Conservation (phyloP, 2,888 invertebrate genomes). For the Hecatera dysodea region DNA sequence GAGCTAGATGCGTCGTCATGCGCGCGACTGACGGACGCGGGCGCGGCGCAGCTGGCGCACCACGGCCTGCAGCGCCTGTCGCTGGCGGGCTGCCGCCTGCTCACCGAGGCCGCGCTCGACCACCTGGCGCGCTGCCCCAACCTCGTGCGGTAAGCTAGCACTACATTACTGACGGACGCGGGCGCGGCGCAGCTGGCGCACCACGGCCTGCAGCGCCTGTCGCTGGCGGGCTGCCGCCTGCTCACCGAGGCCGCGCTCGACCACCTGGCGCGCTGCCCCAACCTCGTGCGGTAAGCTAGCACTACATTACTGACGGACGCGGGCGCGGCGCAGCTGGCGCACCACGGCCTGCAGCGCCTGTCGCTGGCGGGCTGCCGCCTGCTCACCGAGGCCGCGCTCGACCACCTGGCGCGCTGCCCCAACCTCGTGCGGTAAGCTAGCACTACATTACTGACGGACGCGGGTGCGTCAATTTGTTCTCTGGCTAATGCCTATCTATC, state of each 20-base stretch:
- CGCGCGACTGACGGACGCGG: conserved; percentile 96
- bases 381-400: conserved; percentile 95
- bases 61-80: conserved; percentile 94
- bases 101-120: conserved; percentile 96
- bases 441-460: too few relatives aligned
- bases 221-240: conserved; percentile 95
- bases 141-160: conserved; percentile 85
- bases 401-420: conserved; percentile 95
- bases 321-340: conserved; percentile 91
- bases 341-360: conserved; percentile 93
- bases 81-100: conserved; percentile 95
- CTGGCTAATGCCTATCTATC: too few relatives aligned
- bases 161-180: conserved; percentile 93
- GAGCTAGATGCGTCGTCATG: conserved; percentile 96
- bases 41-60: conserved; percentile 96
- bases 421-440: conserved; percentile 89
- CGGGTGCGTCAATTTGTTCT: too few relatives aligned
- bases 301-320: too few relatives aligned
- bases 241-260: conserved; percentile 96
- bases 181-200: conserved; percentile 97
- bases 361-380: conserved; percentile 96
- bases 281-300: conserved; percentile 88
- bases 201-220: conserved; percentile 93
- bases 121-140: conserved; percentile 95
- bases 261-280: conserved; percentile 94